These are phyloP conservation scores for Ophion obscuratus DNA, from an alignment of 2,888 invertebrate species.

Conservation along the genomic window DNA sequence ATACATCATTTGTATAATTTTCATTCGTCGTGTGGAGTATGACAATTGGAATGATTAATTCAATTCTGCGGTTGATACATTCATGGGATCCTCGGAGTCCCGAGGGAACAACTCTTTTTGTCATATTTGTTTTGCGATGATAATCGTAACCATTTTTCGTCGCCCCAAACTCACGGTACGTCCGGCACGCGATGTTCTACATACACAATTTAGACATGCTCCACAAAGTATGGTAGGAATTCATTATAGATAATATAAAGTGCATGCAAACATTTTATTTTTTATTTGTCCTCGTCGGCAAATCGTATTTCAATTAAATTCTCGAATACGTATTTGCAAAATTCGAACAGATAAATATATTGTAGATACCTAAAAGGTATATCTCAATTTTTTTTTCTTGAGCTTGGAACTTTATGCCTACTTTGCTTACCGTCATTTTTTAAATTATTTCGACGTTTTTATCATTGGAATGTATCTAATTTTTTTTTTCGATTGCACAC, in stretches of 20 bases:
- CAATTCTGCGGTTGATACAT: conserved; percentile 15
- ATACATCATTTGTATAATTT: not conserved
- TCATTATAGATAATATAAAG: too few relatives aligned
- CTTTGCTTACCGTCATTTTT: too few relatives aligned
- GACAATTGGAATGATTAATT: conserved; percentile 35
- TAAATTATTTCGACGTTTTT: too few relatives aligned
- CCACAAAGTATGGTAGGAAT: too few relatives aligned
- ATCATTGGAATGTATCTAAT: too few relatives aligned
- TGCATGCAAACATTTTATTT: too few relatives aligned
- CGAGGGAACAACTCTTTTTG: not conserved
- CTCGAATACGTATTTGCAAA: too few relatives aligned
- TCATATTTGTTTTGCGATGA: not conserved
- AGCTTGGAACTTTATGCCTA: too few relatives aligned
- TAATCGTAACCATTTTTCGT: not conserved
- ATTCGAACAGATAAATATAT: not conserved
- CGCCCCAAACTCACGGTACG: not conserved
- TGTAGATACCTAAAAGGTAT: not conserved
- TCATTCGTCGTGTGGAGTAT: not conserved
- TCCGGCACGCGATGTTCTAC: not conserved
- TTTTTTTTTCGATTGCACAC: too few relatives aligned
- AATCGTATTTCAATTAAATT: too few relatives aligned
- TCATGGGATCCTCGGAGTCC: not conserved
- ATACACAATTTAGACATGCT: not conserved
- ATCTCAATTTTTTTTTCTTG: not conserved
- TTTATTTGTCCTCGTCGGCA: too few relatives aligned